A percentile compares a stretch with the other conserved stretches of the same genome.
phyloP scores from a whole-genome alignment of 2,113 vertebrate species.

The Tragulus kanchil region DNA sequence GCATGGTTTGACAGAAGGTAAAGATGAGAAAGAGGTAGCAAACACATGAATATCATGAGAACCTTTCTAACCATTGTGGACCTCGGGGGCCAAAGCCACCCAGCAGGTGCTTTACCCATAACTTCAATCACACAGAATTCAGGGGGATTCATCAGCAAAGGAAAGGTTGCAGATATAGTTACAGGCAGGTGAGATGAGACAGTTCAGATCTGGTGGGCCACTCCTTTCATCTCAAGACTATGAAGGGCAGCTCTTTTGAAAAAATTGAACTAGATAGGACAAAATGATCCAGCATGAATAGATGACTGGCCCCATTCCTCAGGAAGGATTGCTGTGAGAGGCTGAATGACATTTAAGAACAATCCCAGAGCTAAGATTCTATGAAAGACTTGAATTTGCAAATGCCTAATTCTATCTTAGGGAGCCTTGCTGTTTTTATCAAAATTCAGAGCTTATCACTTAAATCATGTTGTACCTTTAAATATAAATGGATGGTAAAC shows the following conservation, averaged over 20 bases:
- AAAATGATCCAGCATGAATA: not conserved
- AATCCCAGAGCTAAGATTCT: not conserved
- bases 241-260: not conserved
- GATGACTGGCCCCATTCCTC: not conserved
- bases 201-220: not conserved
- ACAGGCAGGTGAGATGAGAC: not conserved
- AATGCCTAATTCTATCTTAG: slow-evolving; percentile 44
- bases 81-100: not conserved
- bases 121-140: not conserved
- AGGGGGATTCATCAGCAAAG: not conserved
- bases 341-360: not conserved
- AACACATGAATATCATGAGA: not conserved
- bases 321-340: not conserved
- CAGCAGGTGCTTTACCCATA: not conserved
- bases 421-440: slow-evolving; percentile 21
- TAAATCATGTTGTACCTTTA: slow-evolving; percentile 72
- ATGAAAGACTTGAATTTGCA: slow-evolving; percentile 39
- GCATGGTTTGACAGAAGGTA: not conserved
- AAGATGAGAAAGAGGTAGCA: not conserved
- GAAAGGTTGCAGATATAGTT: not conserved
- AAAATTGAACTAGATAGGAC: not conserved
- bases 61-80: not conserved
- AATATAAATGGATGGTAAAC: slow-evolving; percentile 80
- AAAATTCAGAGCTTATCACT: slow-evolving; percentile 71
- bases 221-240: not conserved